Evolutionary conservation across 2,888 invertebrate species (phyloP).

Genomic region (Drosophila suboccidentalis): DNA sequence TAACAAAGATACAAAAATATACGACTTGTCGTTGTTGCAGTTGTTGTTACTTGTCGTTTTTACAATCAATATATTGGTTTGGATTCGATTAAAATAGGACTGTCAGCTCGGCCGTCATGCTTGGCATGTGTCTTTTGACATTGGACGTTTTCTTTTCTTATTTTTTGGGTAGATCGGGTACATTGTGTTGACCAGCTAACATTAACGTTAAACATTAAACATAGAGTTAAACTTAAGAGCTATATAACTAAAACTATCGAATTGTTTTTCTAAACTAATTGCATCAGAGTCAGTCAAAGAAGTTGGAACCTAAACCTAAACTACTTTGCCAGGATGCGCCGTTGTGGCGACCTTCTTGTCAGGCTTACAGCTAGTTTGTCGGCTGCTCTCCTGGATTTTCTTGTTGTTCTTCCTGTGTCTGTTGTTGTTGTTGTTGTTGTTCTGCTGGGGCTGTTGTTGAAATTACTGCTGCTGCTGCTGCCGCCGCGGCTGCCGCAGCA

Average conservation of each 20-base stretch:
- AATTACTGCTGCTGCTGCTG: constrained; percentile 33
- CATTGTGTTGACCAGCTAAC: constrained; percentile 48
- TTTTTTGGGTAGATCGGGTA: constrained; percentile 20
- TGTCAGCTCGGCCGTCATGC: constrained; percentile 29
- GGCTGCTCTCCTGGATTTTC: constrained; percentile 42
- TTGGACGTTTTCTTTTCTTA: constrained; percentile 17
- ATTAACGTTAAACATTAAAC: constrained; percentile 64
- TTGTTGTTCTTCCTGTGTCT: constrained; percentile 26
- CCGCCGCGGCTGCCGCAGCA: constrained; percentile 36
- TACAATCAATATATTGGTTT: constrained; percentile 39
- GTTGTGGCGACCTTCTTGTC: constrained; percentile 54
- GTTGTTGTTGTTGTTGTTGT: constrained; percentile 17
- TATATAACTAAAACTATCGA: constrained; percentile 53
- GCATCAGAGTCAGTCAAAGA: constrained; percentile 81
- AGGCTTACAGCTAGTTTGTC: constrained; percentile 68
- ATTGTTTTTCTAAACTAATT: constrained; percentile 73
- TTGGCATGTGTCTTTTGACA: constrained; percentile 42
- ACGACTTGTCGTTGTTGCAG: constrained; percentile 60
- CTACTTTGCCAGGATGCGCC: constrained; percentile 66
- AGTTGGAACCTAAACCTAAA: constrained; percentile 68
- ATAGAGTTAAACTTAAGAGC: constrained; percentile 58
- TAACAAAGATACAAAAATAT: constrained; percentile 73
- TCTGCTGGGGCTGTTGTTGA: constrained; percentile 34
- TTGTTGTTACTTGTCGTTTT: constrained; percentile 45
- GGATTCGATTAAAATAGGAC: constrained; percentile 26